Conservation (phyloP, 1,140 invertebrate genomes). For the Hylaeus anthracinus region DNA sequence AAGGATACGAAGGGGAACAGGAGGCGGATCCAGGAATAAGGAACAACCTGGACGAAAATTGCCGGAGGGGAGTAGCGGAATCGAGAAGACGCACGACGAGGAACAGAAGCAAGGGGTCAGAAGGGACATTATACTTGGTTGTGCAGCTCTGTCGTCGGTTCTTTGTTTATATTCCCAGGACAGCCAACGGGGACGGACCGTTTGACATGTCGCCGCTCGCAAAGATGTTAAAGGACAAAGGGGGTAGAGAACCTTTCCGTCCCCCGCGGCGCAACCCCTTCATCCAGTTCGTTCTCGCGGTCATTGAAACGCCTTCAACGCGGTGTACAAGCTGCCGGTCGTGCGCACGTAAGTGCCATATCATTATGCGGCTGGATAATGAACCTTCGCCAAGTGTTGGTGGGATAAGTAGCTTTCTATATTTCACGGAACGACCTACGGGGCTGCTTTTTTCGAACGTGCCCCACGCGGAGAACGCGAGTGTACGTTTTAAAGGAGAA, state of each 20-base stretch:
- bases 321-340: slow-evolving; percentile 55
- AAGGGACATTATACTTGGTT: slow-evolving; percentile 62
- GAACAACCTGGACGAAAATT: slow-evolving; percentile 15
- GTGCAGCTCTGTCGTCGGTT: slow-evolving; percentile 45
- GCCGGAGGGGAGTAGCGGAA: slow-evolving; percentile 40
- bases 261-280: background rate
- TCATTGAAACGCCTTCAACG: slow-evolving; percentile 49
- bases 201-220: slow-evolving; percentile 68
- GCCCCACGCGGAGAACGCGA: background rate
- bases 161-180: slow-evolving; percentile 65
- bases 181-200: slow-evolving; percentile 43
- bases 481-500: too few relatives aligned
- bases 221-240: slow-evolving; percentile 63
- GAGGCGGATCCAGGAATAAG: slow-evolving; percentile 21
- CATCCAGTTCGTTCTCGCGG: slow-evolving; percentile 29
- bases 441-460: slow-evolving; percentile 17
- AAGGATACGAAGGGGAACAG: slow-evolving; percentile 33
- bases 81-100: slow-evolving; percentile 27
- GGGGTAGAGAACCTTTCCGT: slow-evolving; percentile 32
- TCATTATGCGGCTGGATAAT: slow-evolving; percentile 63
- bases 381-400: slow-evolving; percentile 50
- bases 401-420: slow-evolving; percentile 62
- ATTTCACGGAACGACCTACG: slow-evolving; percentile 42
- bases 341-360: slow-evolving; percentile 58
- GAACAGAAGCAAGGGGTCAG: slow-evolving; percentile 37